Percentiles rank a stretch among this genome's conserved stretches.
These are phyloP conservation scores for Mormyrus hasselquistii DNA, from an alignment of 2,797 vertebrate genomes.

Conservation along the genomic window DNA sequence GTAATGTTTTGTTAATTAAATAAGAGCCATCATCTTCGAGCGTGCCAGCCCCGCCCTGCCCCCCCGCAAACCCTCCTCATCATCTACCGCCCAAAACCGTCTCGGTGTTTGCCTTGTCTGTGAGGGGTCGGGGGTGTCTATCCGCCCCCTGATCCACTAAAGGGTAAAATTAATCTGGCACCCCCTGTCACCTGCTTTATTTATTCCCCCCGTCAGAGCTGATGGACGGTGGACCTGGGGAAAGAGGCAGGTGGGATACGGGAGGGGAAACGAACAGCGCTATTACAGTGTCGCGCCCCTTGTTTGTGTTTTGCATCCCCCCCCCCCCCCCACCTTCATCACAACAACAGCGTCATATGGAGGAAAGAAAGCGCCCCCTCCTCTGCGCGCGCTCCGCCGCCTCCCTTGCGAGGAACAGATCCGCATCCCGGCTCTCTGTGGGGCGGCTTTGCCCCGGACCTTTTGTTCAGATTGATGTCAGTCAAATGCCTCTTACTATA, in stretches of 20 bases:
- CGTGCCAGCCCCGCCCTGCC: background rate
- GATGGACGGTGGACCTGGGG: background rate
- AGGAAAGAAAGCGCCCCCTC: background rate
- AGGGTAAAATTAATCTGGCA: constrained; percentile 34
- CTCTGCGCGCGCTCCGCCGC: background rate
- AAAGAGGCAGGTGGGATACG: background rate
- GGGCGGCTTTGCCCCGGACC: background rate
- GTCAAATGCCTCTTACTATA: background rate
- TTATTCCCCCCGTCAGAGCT: constrained; percentile 23
- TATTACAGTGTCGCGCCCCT: background rate
- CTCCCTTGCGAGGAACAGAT: background rate
- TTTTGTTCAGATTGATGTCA: constrained; percentile 7
- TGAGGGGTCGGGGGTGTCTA: background rate
- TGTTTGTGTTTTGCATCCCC: constrained; percentile 1
- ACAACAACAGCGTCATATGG: constrained; percentile 17
- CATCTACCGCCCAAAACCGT: background rate
- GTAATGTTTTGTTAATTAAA: background rate
- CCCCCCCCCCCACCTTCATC: background rate
- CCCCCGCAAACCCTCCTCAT: background rate
- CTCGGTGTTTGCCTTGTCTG: background rate
- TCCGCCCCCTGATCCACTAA: constrained; percentile 33
- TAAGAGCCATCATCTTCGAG: background rate
- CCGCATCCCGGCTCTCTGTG: background rate
- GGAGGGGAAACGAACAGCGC: background rate
- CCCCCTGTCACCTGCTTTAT: constrained; percentile 38